phyloP scores from a whole-genome alignment of 2,113 vertebrate genomes.

The Psilopsiagon aymara region DNA sequence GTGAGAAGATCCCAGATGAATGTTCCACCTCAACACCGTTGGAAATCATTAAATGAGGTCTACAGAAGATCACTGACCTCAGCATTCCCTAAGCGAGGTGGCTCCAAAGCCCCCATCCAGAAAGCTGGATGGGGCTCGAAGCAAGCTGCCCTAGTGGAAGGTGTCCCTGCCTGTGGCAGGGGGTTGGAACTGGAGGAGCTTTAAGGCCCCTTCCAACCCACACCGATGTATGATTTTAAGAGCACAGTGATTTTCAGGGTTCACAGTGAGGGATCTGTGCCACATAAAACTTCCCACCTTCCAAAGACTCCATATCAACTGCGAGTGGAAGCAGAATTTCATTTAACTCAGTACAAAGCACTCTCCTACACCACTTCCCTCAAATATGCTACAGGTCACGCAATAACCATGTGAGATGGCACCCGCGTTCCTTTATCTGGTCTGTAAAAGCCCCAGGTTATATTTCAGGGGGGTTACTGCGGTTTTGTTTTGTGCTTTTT shows the following conservation, averaged over 20 bases:
- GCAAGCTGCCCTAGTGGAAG: not conserved
- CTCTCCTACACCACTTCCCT: not conserved
- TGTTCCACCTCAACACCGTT: rapidly evolving
- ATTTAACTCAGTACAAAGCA: not conserved
- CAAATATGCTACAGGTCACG: rapidly evolving
- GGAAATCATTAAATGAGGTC: not conserved
- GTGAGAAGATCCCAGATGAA: not conserved
- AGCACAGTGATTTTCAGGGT: not conserved
- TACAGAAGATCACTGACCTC: not conserved
- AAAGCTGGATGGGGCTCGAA: not conserved
- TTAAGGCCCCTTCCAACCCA: not conserved
- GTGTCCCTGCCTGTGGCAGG: not conserved
- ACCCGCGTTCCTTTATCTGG: not conserved
- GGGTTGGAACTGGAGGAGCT: not conserved
- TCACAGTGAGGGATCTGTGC: rapidly evolving
- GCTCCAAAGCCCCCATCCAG: not conserved
- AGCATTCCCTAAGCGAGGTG: not conserved
- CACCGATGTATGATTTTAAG: not conserved
- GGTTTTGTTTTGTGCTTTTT: not conserved
- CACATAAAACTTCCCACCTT: not conserved
- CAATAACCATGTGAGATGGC: not conserved
- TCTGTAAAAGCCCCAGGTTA: rapidly evolving
- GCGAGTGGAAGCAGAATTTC: rapidly evolving
- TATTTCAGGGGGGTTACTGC: not conserved
- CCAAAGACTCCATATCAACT: not conserved